These are phyloP conservation scores for Pristionchus mayeri DNA, from an alignment of 2,888 invertebrate genomes.

Conservation along the genomic window DNA sequence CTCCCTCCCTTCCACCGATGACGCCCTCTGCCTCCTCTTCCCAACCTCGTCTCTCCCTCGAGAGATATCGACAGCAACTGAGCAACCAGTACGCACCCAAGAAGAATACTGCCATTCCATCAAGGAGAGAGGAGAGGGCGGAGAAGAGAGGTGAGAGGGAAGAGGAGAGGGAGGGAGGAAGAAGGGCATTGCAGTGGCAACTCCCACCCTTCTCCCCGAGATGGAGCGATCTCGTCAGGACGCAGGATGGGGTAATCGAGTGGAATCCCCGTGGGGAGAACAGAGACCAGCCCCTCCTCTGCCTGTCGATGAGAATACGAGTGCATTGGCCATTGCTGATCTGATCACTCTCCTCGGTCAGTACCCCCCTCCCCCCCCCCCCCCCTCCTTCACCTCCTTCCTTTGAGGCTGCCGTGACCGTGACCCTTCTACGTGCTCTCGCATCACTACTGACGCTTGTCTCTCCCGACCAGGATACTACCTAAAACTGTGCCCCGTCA, in stretches of 20 bases:
- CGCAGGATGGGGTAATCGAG: not conserved
- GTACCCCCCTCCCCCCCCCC: not conserved
- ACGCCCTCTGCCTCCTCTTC: conserved; percentile 5
- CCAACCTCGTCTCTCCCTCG: not conserved
- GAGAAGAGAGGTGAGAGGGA: conserved; percentile 7
- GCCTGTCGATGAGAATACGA: not conserved
- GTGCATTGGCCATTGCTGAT: conserved; percentile 21
- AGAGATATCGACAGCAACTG: conserved; percentile 39
- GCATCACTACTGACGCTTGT: conserved; percentile 65
- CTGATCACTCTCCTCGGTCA: conserved; percentile 25
- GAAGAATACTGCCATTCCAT: conserved; percentile 24
- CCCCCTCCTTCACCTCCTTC: not conserved
- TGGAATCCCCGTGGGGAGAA: not conserved
- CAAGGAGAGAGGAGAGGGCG: not conserved
- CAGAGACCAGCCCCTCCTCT: not conserved
- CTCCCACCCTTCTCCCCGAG: not conserved
- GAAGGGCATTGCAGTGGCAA: not conserved
- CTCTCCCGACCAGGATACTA: conserved; percentile 67
- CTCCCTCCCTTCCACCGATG: conserved; percentile 28
- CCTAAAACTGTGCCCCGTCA: conserved; percentile 68
- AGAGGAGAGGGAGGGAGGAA: not conserved
- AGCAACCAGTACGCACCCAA: conserved; percentile 17
- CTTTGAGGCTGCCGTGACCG: conserved; percentile 63
- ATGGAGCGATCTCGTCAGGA: conserved; percentile 20
- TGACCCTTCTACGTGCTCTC: conserved; percentile 63